Conservation (phyloP, 2,797 vertebrate genomes). For the Arnoldichthys spilopterus region DNA sequence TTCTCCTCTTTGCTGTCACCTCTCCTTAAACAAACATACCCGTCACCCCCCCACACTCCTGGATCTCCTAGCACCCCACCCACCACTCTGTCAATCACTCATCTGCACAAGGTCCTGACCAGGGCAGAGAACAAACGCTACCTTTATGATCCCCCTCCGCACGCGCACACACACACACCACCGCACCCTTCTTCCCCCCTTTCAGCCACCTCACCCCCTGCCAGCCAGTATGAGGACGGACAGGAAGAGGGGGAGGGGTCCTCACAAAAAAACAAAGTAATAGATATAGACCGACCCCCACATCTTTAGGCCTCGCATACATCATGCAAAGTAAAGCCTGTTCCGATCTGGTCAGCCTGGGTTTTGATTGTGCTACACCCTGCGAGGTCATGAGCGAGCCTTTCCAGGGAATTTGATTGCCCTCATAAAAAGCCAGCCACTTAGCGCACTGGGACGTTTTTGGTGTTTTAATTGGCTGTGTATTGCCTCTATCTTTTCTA, state of each 20-base stretch:
- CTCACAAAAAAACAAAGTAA: slow-evolving; percentile 43
- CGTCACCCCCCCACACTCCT: slow-evolving; percentile 56
- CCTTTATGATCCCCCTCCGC: slow-evolving; percentile 44
- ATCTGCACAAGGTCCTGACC: slow-evolving; percentile 42
- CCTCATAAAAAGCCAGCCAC: slow-evolving; percentile 45
- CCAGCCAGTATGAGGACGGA: slow-evolving; percentile 67
- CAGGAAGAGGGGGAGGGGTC: slow-evolving; percentile 74
- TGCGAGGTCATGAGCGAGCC: slow-evolving; percentile 7
- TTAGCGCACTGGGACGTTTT: slow-evolving; percentile 44
- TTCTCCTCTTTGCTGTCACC: slow-evolving; percentile 41
- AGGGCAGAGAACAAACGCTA: slow-evolving; percentile 55
- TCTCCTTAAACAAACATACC: slow-evolving; percentile 65
- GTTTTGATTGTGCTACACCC: slow-evolving; percentile 18
- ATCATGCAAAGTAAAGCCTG: slow-evolving; percentile 6
- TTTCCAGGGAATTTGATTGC: slow-evolving; percentile 27
- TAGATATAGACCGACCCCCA: slow-evolving; percentile 17
- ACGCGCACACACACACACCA: slow-evolving; percentile 20
- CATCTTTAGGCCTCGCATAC: slow-evolving; percentile 5
- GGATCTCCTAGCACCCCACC: slow-evolving; percentile 31
- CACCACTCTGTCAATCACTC: slow-evolving; percentile 55
- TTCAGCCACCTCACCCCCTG: slow-evolving; percentile 53
- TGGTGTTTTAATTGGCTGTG: slow-evolving; percentile 54
- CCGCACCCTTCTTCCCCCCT: slow-evolving; percentile 47
- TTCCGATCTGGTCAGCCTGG: neutral
- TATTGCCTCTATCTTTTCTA: slow-evolving; percentile 49